Evolutionary conservation across 2,113 vertebrate species (phyloP), one percentile per base, ranked within the genome.

Genomic region (Rhea americana): DNA sequence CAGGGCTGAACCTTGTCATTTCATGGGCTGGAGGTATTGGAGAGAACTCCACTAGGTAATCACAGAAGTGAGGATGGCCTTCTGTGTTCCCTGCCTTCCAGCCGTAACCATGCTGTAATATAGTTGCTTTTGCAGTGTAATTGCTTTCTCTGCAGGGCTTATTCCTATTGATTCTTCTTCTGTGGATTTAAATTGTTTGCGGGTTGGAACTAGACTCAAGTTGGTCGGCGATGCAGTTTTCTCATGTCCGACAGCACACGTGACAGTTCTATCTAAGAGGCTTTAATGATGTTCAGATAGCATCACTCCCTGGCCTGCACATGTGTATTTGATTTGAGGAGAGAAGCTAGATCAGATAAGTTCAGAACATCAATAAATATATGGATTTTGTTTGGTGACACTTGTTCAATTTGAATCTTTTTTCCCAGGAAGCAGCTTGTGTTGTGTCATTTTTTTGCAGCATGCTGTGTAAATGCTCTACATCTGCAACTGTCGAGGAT

Each of bases 401-500:
- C 92, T 93, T 91, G 89, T 90, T 97, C 94, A 81, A 63, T 96
- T 92, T 90, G 94, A 95, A 83, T 85, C 80, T 77, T 62, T 89
- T 87, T 74, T 87, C 86, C 93, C 90, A 92, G 82, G 89, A 94
- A 95, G 85, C 94, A 93, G 86, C 88, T 94, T 96, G 85, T 86
- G 91, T 92, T 92, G 89, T 97, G 94, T 95, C 94, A 89, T 96
- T 97, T 97, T 96, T 97, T 95, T 90, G 25, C 90, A 55, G 94
- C 16, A 53, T 51, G 67, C 78, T 93, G 88, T 94, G 93, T 50
- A 55, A 95, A 91, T 83, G 82, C 91, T 94, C 59, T 97, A 87
- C 95, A 96, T 96, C 93, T 96, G 96, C 96, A 97, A 96, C 95
- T 93, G 96, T 97, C 51, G 70, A 88, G 86, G 89, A 96, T 89